These are phyloP conservation scores for Bombus soroeensis DNA, from an alignment of 1,140 invertebrate genomes.

Conservation along the genomic window DNA sequence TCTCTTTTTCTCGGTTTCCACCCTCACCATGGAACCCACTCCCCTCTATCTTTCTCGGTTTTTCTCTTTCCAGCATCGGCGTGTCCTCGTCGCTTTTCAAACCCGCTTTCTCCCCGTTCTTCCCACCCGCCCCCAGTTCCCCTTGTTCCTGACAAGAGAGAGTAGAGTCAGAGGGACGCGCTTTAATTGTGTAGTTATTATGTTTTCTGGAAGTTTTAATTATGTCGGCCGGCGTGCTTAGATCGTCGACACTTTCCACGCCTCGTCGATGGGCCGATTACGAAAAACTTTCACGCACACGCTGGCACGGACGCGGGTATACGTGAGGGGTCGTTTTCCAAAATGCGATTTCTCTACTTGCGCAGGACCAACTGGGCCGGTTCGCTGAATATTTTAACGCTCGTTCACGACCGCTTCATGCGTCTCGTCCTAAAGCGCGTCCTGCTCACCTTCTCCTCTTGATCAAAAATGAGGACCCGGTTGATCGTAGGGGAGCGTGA, in stretches of 20 bases:
- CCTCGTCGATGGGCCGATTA: constrained; percentile 5
- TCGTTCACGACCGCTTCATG: background rate
- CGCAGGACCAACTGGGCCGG: background rate
- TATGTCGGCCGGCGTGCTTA: constrained; percentile 43
- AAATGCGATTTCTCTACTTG: background rate
- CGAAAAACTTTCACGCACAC: background rate
- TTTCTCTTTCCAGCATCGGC: background rate
- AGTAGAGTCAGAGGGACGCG: constrained; percentile 28
- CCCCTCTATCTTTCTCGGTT: constrained; percentile 54
- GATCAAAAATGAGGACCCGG: background rate
- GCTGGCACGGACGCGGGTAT: rapidly evolving
- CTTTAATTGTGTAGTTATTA: constrained; percentile 60
- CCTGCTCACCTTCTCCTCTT: background rate
- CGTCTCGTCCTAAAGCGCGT: background rate
- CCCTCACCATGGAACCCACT: constrained; percentile 21
- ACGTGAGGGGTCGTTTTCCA: background rate
- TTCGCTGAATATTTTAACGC: background rate
- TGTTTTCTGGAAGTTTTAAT: constrained; percentile 58
- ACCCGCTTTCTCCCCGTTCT: background rate
- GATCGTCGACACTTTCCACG: constrained; percentile 35
- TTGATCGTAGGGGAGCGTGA: background rate
- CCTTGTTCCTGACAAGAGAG: constrained; percentile 23
- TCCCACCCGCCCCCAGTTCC: constrained; percentile 25
- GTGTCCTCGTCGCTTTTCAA: constrained; percentile 7
- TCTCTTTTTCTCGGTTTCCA: constrained; percentile 53